Conservation (phyloP, 2,888 invertebrate genomes). For the Parapristionchus giblindavisi region DNA sequence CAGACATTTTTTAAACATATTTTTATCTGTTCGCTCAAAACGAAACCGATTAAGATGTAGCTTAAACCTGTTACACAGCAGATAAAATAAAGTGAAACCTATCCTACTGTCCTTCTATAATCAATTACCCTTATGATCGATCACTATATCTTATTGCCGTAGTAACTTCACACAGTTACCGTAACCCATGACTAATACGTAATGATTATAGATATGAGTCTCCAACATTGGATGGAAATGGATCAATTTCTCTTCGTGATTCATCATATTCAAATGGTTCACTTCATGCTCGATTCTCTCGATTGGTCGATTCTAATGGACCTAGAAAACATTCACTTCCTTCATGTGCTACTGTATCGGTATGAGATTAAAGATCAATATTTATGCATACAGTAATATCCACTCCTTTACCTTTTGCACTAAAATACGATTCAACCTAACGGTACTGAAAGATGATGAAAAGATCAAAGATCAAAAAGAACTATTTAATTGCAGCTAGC, state of each 20-base stretch:
- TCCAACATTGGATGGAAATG: conserved; percentile 19
- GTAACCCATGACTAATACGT: no score
- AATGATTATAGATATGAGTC: conserved; percentile 28
- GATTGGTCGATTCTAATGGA: background rate
- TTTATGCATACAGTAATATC: background rate
- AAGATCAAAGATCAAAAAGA: background rate
- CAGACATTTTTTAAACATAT: no score
- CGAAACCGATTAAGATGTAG: no score
- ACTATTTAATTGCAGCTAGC: conserved; percentile 4
- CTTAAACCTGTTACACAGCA: no score
- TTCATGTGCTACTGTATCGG: conserved; percentile 27
- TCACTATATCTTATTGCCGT: background rate
- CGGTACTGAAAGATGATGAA: background rate
- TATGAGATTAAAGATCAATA: conserved; percentile 1
- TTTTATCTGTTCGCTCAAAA: no score
- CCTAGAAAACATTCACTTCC: conserved; percentile 28
- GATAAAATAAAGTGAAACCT: no score
- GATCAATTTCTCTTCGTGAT: background rate
- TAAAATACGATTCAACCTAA: background rate
- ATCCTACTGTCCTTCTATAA: no score
- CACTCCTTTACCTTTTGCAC: background rate
- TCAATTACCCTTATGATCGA: background rate
- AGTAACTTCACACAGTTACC: background rate
- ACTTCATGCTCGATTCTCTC: conserved; percentile 31
- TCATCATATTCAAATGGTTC: conserved; percentile 17